Evolutionary conservation across 1,140 invertebrate species (phyloP), one percentile per base, ranked within the genome.

Genomic region (Drosophila tani): DNA sequence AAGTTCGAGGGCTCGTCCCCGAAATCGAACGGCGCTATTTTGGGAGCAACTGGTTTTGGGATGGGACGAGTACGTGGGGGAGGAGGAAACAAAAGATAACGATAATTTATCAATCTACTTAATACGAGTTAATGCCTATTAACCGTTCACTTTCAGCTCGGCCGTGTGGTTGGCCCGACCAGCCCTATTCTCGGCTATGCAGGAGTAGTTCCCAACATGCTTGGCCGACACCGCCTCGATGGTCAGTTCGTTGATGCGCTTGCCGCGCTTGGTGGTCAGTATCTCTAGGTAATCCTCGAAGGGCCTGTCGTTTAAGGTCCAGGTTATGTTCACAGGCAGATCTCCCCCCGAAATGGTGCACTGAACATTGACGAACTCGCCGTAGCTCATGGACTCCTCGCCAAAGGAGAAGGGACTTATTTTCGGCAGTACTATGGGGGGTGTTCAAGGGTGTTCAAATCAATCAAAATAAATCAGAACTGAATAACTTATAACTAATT

Each of bases 131-230:
- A 7, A 8, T 17, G 40, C 69, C 27, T 27, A 81, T 79, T 95
- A 88, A 96, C 96, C 96, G 94, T 96, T 96, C 75, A 97, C 95
- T 91, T 95, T 94, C 84, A 97, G 93, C 81, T 93, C 93, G 40
- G 96, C 94, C 46, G 95, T 95, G 88, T 95, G 95, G 85, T 94
- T 95, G 53, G 94, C 94, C 75, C 93, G 93, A 66, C 96, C 96
- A 75, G 95, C 96, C 27, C 92, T 93, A 93, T 97, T 97, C 56
- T 94, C 94, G 78, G 95, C 96, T 51, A 94, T 94, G 94, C 97
- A 97, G 53, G 96, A 96, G 93, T 97, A 98, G 92, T 96, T 96
- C 53, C 96, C 96, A 45, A 94, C 95, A 93, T 97, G 96, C 83
- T 95, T 94, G 53, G 96, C 95, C 77, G 95, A 95, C 60, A 96